Percentiles rank a stretch among this genome's conserved stretches.
These are phyloP conservation scores for Fragum fragum DNA, from an alignment of 2,888 invertebrate species.

Conservation along the genomic window DNA sequence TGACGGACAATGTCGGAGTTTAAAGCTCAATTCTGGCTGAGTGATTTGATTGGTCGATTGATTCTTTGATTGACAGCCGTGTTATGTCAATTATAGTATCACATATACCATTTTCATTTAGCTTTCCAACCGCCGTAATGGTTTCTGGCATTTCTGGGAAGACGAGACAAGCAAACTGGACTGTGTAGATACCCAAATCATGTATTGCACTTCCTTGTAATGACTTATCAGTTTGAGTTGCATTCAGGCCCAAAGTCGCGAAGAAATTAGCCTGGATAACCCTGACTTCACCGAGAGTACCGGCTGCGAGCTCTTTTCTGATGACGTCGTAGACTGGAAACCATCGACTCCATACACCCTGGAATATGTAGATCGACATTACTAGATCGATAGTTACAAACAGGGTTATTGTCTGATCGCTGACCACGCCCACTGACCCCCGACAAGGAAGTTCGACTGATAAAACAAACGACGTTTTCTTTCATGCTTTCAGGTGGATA, in stretches of 20 bases:
- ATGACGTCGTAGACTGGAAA: conserved; percentile 92
- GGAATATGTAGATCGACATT: not conserved
- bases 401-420: too few relatives aligned
- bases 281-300: conserved; percentile 93
- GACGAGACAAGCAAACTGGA: conserved; percentile 85
- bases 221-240: conserved; percentile 90
- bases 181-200: conserved; percentile 81
- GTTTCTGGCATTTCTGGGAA: conserved; percentile 91
- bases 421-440: too few relatives aligned
- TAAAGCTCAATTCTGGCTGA: too few relatives aligned
- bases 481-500: too few relatives aligned
- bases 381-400: too few relatives aligned
- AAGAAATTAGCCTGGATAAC: conserved; percentile 90
- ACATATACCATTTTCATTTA: conserved; percentile 14
- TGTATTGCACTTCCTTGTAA: conserved; percentile 90
- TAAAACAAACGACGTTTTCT: too few relatives aligned
- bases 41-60: too few relatives aligned
- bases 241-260: conserved; percentile 88
- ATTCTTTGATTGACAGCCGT: too few relatives aligned
- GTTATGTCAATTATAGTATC: too few relatives aligned
- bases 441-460: too few relatives aligned
- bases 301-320: conserved; percentile 91
- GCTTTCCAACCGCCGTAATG: conserved; percentile 90
- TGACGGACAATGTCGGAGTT: too few relatives aligned
- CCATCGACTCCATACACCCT: conserved; percentile 95